Evolutionary conservation across 2,888 invertebrate species (phyloP).

Genomic region (Drosophila kambysellisi): DNA sequence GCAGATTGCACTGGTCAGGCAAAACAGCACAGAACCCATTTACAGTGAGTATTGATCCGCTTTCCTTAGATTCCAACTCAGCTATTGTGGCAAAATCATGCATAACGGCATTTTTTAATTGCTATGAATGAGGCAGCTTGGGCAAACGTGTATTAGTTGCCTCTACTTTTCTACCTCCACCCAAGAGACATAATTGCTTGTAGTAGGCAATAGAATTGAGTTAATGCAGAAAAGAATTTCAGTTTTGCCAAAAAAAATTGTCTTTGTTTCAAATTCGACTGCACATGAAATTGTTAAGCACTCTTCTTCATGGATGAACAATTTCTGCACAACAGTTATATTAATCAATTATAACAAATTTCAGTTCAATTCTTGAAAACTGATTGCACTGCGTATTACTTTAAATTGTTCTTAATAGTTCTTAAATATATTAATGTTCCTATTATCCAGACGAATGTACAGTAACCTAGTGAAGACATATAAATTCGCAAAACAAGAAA

Average conservation of each 20-base stretch:
- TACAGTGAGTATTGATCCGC: constrained; percentile 19
- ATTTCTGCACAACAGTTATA: not conserved
- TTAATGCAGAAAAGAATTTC: constrained; percentile 29
- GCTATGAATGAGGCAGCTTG: constrained; percentile 42
- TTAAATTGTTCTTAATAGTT: no score
- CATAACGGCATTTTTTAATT: constrained; percentile 63
- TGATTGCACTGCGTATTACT: not conserved
- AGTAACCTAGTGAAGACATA: not conserved
- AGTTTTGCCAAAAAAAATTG: not conserved
- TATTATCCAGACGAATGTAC: not conserved
- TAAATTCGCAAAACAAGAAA: not conserved
- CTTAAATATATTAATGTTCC: not conserved
- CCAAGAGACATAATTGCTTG: not conserved
- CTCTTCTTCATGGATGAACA: not conserved
- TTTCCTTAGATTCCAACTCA: constrained; percentile 22
- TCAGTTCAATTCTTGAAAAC: not conserved
- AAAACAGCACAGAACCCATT: constrained; percentile 3
- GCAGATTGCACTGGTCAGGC: not conserved
- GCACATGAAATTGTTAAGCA: constrained; percentile 1
- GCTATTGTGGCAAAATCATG: constrained; percentile 34
- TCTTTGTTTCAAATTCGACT: constrained; percentile 11
- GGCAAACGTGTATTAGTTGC: constrained; percentile 15
- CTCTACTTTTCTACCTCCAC: not conserved
- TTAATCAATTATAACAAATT: not conserved
- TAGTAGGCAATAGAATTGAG: not conserved